Conservation (phyloP, 1,140 invertebrate genomes). For the Cotesia glomerata region DNA sequence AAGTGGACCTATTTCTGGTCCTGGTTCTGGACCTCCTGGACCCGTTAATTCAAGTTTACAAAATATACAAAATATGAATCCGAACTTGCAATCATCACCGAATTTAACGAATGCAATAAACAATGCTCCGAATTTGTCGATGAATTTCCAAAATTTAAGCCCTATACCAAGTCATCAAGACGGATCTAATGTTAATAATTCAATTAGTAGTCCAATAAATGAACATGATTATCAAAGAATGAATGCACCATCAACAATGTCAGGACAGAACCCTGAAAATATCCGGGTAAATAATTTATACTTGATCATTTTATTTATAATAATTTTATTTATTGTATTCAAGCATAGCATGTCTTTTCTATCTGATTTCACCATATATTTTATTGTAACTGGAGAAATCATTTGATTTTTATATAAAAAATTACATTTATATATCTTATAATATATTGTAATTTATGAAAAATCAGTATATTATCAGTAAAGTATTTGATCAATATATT, state of each 20-base stretch:
- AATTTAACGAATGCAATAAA: conserved; percentile 52
- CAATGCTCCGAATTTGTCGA: conserved; percentile 55
- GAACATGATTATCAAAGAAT: conserved; percentile 57
- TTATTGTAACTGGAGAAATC: too few species aligned
- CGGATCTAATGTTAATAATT: conserved; percentile 42
- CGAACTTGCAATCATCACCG: conserved; percentile 62
- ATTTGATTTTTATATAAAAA: too few species aligned
- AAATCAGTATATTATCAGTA: too few species aligned
- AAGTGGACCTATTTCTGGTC: too few species aligned
- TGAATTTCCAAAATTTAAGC: conserved; percentile 63
- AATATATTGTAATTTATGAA: too few species aligned
- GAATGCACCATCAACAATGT: conserved; percentile 46
- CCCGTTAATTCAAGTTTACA: conserved; percentile 49
- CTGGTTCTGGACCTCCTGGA: conserved; percentile 28
- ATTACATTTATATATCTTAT: too few species aligned
- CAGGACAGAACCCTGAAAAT: conserved; percentile 58
- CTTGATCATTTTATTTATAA: background rate
- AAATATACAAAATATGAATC: conserved; percentile 60
- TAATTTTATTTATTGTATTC: background rate
- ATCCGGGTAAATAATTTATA: conserved; percentile 42
- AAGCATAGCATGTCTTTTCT: background rate
- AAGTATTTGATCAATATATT: too few species aligned
- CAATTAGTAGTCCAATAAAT: conserved; percentile 48
- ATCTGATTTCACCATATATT: too few species aligned
- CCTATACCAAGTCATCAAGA: conserved; percentile 57